Percentiles rank a stretch among this genome's conserved stretches.
Evolutionary conservation across 30 jellyfish, hydroid and myxozoan species (phyloP).

Genomic region (Sanderia malayensis): DNA sequence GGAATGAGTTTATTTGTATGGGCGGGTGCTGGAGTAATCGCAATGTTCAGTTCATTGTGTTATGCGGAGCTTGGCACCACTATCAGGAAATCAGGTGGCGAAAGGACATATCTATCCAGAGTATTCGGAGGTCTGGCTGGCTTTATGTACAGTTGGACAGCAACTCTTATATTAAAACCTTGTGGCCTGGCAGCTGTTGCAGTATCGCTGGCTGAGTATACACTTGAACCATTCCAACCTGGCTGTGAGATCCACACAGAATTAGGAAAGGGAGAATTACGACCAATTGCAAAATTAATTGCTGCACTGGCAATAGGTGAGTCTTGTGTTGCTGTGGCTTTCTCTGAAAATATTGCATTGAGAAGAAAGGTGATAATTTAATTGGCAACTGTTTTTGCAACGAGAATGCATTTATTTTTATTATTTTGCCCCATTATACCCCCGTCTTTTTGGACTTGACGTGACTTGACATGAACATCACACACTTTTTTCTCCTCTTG

Average conservation of each 20-base stretch:
- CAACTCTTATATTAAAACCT: constrained; percentile 81
- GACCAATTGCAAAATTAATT: constrained; percentile 42
- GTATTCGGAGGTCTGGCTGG: constrained; percentile 87
- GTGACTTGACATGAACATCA: too few relatives aligned
- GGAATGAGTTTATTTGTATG: constrained; percentile 87
- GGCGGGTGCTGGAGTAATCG: constrained; percentile 93
- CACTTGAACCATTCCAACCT: constrained; percentile 79
- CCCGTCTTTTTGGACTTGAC: too few relatives aligned
- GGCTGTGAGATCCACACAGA: constrained; percentile 45
- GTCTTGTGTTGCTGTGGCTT: constrained; percentile 4
- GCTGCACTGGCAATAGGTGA: constrained; percentile 74
- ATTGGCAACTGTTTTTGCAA: too few relatives aligned
- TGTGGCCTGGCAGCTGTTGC: constrained; percentile 93
- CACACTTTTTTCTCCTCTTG: too few relatives aligned
- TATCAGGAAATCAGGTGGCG: constrained; percentile 92
- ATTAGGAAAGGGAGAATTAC: constrained; percentile 13
- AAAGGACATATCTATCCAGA: constrained; percentile 74
- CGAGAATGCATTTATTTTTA: too few relatives aligned
- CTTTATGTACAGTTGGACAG: constrained; percentile 89
- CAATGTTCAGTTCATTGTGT: constrained; percentile 84
- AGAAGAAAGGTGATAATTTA: too few relatives aligned
- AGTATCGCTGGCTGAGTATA: constrained; percentile 86
- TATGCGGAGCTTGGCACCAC: constrained; percentile 97
- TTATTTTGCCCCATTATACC: too few relatives aligned
- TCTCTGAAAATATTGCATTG: too few relatives aligned